Evolutionary conservation across 2,888 invertebrate genomes (phyloP).

Genomic region (Glyphotaelius pellucidus): DNA sequence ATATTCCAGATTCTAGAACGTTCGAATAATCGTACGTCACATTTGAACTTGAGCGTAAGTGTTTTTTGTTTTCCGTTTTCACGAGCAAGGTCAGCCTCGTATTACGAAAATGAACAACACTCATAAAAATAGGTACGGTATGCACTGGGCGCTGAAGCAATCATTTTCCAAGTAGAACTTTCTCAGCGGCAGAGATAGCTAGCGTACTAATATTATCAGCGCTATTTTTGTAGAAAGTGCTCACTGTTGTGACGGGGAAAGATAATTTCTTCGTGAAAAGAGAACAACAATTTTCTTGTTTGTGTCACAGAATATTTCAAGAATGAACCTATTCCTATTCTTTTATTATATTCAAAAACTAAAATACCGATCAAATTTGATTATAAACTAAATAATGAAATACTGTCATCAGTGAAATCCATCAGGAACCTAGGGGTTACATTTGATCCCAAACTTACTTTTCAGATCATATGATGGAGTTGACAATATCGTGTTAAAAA

Average conservation of each 20-base stretch:
- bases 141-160: neutral
- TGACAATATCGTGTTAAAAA: too few relatives aligned
- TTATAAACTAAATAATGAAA: too few relatives aligned
- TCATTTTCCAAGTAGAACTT: neutral
- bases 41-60: slow-evolving; percentile 2
- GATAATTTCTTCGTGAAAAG: neutral
- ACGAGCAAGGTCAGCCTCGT: slow-evolving; percentile 4
- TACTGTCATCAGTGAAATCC: too few relatives aligned
- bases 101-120: slow-evolving; percentile 25
- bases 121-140: neutral
- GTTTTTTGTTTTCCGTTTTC: slow-evolving; percentile 23
- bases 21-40: neutral
- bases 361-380: too few relatives aligned
- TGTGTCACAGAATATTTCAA: too few relatives aligned
- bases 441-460: too few relatives aligned
- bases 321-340: too few relatives aligned
- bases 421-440: too few relatives aligned
- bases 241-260: neutral
- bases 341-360: too few relatives aligned
- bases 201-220: neutral
- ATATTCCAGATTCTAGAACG: slow-evolving; percentile 14
- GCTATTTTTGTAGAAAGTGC: neutral
- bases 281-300: too few relatives aligned
- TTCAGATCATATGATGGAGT: too few relatives aligned
- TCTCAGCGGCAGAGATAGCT: neutral